Evolutionary conservation across 2,888 invertebrate species (phyloP).

Genomic region (Caenorhabditis doughertyi): DNA sequence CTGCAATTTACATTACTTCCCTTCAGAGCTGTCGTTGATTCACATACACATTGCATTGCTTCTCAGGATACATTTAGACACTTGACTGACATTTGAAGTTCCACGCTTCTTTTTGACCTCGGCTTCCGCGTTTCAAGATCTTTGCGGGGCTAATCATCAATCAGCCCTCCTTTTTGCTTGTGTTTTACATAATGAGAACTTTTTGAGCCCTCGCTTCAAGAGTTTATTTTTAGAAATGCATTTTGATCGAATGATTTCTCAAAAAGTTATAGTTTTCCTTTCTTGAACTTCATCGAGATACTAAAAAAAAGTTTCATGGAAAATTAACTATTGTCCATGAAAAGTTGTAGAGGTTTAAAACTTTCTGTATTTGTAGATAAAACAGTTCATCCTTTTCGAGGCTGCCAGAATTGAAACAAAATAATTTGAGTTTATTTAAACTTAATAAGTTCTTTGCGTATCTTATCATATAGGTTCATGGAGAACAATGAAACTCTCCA

Average conservation of each 20-base stretch:
- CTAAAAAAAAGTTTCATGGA: no score
- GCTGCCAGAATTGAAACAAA: no score
- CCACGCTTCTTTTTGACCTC: conserved; percentile 46
- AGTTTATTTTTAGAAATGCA: neutral
- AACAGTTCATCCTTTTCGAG: no score
- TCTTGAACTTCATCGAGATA: no score
- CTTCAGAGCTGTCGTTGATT: conserved; percentile 59
- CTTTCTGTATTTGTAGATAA: no score
- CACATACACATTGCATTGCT: conserved; percentile 20
- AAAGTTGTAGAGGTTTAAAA: no score
- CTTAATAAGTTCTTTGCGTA: no score
- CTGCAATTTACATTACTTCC: conserved; percentile 59
- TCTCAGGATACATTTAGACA: conserved; percentile 44
- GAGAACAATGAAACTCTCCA: no score
- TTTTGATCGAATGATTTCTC: conserved; percentile 4
- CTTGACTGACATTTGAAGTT: conserved; percentile 61
- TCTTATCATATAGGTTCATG: no score
- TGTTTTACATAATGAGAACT: conserved; percentile 41
- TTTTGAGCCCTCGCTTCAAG: neutral
- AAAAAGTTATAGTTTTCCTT: no score
- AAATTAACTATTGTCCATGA: no score
- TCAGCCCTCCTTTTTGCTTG: conserved; percentile 33
- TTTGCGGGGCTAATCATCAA: conserved; percentile 37
- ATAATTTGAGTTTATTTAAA: no score
- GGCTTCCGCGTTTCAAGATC: conserved; percentile 26